Base-by-base conservation (phyloP, 2,888 invertebrate genomes). In the Dasypogon diadema region DNA sequence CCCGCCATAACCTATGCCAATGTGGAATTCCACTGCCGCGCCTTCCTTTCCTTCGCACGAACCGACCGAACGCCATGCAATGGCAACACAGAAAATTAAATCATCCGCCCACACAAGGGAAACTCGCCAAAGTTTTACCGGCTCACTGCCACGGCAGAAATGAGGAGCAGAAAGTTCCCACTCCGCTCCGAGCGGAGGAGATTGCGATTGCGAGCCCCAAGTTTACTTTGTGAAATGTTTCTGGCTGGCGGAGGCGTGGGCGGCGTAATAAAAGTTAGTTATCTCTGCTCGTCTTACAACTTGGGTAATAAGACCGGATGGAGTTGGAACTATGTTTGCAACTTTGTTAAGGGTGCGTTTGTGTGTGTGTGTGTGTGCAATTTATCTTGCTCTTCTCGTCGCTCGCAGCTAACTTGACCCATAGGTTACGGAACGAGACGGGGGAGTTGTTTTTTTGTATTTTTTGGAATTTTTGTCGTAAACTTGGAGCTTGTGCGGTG, bases 1-100 rank as follows among this genome's bases (percentile, higher is more conserved):
- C 2, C 34, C 21, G 37, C 60, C 60, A 60, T 60, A 60, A 60
- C 60, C 60, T 60, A 60, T 37, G 60, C 60, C 60, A 60, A 60
- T 42, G 18, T 3, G 60, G 37, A 60, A 42, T 60, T 21, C 34
- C 60, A 26, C 58, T 16, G 14, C 26, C 30, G n/a, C 16, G n/a
- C 18, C 60, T 21, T 42, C 37, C 37, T 12, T 37, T 37, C 16
- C 10, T 16, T 16, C 60, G 37, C 60, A 37, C 60, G 42, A 42
- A 12, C 2, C n/a, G n/a, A 42, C 42, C n/a, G 42, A 42, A 42
- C 42, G 42, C n/a, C n/a, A 3, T 42, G n/a, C 42, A 37, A 60
- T 60, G 60, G 60, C 60, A 60, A 12, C 60, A 60, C 42, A 42
- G 60, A 37, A 60, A 60, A 60, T 18, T 58, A 21, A 37, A 60